Percentiles rank a stretch among this genome's conserved stretches.
Evolutionary conservation across 2,113 vertebrate genomes (phyloP).

Genomic region (Aythya baeri): DNA sequence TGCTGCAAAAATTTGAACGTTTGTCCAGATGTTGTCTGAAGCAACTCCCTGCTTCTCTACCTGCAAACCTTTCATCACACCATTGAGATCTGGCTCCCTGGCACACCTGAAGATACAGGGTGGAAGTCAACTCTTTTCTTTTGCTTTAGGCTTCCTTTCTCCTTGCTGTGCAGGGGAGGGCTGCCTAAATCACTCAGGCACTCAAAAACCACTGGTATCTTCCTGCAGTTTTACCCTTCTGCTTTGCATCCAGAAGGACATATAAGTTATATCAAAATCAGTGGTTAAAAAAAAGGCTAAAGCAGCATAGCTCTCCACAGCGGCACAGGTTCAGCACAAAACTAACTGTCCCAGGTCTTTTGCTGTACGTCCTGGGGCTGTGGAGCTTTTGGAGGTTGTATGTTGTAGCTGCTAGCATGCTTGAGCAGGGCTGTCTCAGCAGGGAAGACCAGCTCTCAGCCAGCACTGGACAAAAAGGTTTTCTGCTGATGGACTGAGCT

Average conservation of each 20-base stretch:
- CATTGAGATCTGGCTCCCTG: neutral
- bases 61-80: neutral
- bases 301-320: neutral
- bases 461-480: neutral
- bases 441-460: neutral
- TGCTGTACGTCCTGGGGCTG: neutral
- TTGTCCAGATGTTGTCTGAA: neutral
- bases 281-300: neutral
- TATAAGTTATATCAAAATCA: neutral
- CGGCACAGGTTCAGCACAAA: neutral
- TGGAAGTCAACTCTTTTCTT: neutral
- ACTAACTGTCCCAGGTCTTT: neutral
- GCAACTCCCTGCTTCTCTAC: neutral
- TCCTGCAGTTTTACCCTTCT: neutral
- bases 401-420: neutral
- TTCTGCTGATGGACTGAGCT: neutral
- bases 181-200: neutral
- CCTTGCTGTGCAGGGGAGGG: neutral
- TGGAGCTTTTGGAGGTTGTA: neutral
- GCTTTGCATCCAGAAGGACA: neutral
- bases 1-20: neutral
- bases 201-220: neutral
- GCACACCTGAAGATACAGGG: neutral
- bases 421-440: neutral
- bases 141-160: neutral